A percentile compares a stretch with the other conserved stretches of the same genome.
Conservation (phyloP, 2,888 invertebrate species). For the Drosophila lutescens region DNA sequence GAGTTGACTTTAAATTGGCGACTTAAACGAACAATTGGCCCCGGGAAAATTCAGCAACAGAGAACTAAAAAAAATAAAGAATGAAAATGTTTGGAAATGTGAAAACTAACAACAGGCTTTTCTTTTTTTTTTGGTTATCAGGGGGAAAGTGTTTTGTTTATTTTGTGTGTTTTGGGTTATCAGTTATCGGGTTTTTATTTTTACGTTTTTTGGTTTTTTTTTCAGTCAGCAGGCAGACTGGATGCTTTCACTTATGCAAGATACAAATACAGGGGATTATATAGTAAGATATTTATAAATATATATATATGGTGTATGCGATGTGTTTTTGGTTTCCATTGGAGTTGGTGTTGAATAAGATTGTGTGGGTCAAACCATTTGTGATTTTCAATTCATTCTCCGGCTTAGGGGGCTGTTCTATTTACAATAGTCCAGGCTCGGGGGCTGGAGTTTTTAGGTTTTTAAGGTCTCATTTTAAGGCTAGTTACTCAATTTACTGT, state of each 20-base stretch:
- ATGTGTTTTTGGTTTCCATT: not conserved
- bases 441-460: not conserved
- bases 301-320: conserved; percentile 10
- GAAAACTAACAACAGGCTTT: conserved; percentile 43
- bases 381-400: conserved; percentile 24
- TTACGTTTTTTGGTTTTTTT: conserved; percentile 15
- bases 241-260: conserved; percentile 46
- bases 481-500: conserved; percentile 18
- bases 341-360: conserved; percentile 7
- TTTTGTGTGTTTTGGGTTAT: conserved; percentile 10
- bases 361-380: conserved; percentile 8
- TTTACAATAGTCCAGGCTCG: conserved; percentile 35
- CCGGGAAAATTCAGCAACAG: conserved; percentile 24
- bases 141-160: conserved; percentile 11
- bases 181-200: conserved; percentile 6
- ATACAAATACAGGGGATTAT: conserved; percentile 42
- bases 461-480: conserved; percentile 7
- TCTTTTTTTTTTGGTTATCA: not conserved
- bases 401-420: conserved; percentile 14
- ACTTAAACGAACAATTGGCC: conserved; percentile 43
- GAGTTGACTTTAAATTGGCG: conserved; percentile 46
- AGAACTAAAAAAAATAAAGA: conserved; percentile 10
- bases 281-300: conserved; percentile 41
- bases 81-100: conserved; percentile 19
- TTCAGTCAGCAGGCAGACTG: conserved; percentile 42